Conservation (phyloP, 23 tunicate genomes). For the Trididemnum miniatum region DNA sequence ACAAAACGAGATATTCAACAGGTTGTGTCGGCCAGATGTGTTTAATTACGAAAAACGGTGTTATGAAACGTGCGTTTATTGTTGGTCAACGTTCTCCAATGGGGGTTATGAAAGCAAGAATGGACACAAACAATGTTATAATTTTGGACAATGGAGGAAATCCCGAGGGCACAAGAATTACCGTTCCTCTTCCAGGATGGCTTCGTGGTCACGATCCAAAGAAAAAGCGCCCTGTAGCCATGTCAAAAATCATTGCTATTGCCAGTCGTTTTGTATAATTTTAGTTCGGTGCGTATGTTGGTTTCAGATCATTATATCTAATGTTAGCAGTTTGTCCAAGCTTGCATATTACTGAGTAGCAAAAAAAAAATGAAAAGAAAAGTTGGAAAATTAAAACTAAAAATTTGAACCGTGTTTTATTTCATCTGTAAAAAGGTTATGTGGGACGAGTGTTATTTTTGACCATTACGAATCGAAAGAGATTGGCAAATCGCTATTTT, state of each 20-base stretch:
- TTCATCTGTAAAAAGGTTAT: no score
- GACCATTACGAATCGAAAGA: no score
- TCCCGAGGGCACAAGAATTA: slow-evolving; percentile 94
- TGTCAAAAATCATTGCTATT: slow-evolving; percentile 87
- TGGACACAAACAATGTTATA: slow-evolving; percentile 92
- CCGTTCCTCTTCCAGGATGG: slow-evolving; percentile 92
- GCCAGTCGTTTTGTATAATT: slow-evolving; percentile 58
- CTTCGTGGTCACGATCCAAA: slow-evolving; percentile 59
- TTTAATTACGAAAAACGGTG: slow-evolving; percentile 71
- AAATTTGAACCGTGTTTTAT: no score
- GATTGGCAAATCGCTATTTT: no score
- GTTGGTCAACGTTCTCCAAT: slow-evolving; percentile 69
- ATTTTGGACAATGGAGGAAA: slow-evolving; percentile 83
- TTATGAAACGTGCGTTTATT: slow-evolving; percentile 69
- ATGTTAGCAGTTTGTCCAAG: no score
- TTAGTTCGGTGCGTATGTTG: no score
- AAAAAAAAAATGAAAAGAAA: no score
- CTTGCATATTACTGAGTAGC: no score
- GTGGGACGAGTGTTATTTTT: no score
- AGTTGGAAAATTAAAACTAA: no score
- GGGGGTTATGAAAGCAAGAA: slow-evolving; percentile 74
- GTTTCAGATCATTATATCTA: no score
- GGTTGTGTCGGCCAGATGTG: slow-evolving; percentile 89
- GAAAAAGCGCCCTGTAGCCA: slow-evolving; percentile 56
- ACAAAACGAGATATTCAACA: slow-evolving; percentile 25